A percentile compares a stretch with the other conserved stretches of the same genome.
These are phyloP conservation scores for Diachasmimorpha longicaudata DNA, from an alignment of 1,140 invertebrate species.

Conservation along the genomic window DNA sequence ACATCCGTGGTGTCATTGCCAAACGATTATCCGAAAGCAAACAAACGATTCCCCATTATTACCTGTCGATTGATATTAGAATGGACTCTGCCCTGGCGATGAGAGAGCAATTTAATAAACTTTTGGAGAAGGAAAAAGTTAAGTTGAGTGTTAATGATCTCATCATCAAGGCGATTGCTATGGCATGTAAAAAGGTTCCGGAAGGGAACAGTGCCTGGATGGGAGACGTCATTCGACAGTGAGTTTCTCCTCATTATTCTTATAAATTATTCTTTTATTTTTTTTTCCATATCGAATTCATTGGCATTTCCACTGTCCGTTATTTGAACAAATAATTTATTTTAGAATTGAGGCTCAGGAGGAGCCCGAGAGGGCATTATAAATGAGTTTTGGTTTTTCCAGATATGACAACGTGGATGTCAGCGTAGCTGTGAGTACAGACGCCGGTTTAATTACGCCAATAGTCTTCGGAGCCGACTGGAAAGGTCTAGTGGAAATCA, in stretches of 20 bases:
- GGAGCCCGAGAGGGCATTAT: no score
- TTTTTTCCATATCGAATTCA: no score
- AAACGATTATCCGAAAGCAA: constrained; percentile 93
- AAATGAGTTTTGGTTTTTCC: not conserved
- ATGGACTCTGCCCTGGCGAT: constrained; percentile 78
- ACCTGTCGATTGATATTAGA: constrained; percentile 85
- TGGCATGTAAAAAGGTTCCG: constrained; percentile 91
- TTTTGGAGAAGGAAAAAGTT: constrained; percentile 79
- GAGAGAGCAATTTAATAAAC: constrained; percentile 75
- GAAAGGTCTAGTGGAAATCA: constrained; percentile 91
- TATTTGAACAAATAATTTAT: no score
- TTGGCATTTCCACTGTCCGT: no score
- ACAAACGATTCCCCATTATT: constrained; percentile 95
- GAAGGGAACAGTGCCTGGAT: constrained; percentile 96
- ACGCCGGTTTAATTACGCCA: constrained; percentile 95
- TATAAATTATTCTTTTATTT: not conserved
- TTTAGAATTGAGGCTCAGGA: no score
- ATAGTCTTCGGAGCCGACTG: constrained; percentile 94
- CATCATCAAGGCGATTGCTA: constrained; percentile 93
- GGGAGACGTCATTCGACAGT: constrained; percentile 94
- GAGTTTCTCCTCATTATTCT: constrained; percentile 52
- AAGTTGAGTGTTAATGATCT: constrained; percentile 98
- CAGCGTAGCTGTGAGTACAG: constrained; percentile 95
- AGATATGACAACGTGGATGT: constrained; percentile 92
- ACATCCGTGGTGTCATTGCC: constrained; percentile 89